Evolutionary conservation across 2,113 vertebrate genomes (phyloP).

Genomic region (human): DNA sequence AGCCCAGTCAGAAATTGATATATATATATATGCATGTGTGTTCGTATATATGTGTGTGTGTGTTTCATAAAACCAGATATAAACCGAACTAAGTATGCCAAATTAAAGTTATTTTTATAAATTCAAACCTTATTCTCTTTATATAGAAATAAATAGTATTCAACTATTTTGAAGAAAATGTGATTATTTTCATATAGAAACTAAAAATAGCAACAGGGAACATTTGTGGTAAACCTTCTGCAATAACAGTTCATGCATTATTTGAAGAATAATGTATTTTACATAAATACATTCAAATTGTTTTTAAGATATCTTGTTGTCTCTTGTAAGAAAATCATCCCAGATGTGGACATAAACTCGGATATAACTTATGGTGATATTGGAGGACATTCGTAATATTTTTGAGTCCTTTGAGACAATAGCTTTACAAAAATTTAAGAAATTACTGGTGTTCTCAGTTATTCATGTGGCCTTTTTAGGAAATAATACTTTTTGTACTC

Average conservation of each 20-base stretch:
- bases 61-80: background rate
- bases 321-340: background rate
- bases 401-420: background rate
- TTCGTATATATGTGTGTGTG: too few species aligned
- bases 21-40: too few species aligned
- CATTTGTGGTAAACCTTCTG: background rate
- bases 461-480: background rate
- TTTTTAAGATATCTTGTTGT: background rate
- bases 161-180: background rate
- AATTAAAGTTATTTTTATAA: conserved; percentile 7
- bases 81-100: background rate
- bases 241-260: too few species aligned
- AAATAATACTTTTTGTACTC: background rate
- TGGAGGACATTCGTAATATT: background rate
- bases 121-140: background rate
- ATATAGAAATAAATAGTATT: background rate
- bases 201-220: background rate
- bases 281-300: background rate
- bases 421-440: background rate
- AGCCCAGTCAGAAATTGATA: background rate
- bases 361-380: background rate
- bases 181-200: background rate
- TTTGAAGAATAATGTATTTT: background rate
- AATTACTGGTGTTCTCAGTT: background rate
- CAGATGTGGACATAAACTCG: background rate